Evolutionary conservation across 64 coral and sea anemone species (phyloP).

Genomic region (Dendronephthya gigantea): DNA sequence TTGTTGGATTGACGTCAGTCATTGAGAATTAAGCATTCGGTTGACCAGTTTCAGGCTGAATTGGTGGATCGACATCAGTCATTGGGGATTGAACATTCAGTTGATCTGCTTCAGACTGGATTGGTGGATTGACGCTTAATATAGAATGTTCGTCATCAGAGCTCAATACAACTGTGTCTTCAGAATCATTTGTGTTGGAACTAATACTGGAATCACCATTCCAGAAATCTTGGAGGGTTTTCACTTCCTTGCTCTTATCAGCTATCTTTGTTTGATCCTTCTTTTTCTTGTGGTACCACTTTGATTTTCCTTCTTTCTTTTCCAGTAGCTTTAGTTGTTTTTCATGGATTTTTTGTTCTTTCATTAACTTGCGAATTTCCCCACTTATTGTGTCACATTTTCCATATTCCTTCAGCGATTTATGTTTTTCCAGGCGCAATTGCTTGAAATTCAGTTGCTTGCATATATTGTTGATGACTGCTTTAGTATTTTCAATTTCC

Average conservation of each 20-base stretch:
- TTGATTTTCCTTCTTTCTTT: constrained; percentile 15
- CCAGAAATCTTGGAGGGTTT: background rate
- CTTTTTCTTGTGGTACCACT: constrained; percentile 6
- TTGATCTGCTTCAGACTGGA: background rate
- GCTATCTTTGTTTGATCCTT: background rate
- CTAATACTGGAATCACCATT: background rate
- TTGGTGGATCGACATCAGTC: background rate
- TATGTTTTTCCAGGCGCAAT: background rate
- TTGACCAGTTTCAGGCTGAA: background rate
- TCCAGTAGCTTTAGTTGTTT: background rate
- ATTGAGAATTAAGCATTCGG: background rate
- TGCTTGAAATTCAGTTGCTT: background rate
- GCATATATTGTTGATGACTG: background rate
- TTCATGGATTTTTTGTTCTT: background rate
- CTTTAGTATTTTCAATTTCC: background rate
- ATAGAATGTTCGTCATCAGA: background rate
- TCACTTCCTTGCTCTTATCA: background rate
- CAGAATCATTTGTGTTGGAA: background rate
- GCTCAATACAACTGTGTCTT: background rate
- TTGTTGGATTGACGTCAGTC: too few species aligned
- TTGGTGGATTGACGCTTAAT: background rate
- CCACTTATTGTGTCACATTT: background rate
- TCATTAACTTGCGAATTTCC: background rate
- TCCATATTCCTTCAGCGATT: background rate
- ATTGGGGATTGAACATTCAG: background rate